phyloP scores from a whole-genome alignment of 2,888 invertebrate species.

The Perdita meconis region DNA sequence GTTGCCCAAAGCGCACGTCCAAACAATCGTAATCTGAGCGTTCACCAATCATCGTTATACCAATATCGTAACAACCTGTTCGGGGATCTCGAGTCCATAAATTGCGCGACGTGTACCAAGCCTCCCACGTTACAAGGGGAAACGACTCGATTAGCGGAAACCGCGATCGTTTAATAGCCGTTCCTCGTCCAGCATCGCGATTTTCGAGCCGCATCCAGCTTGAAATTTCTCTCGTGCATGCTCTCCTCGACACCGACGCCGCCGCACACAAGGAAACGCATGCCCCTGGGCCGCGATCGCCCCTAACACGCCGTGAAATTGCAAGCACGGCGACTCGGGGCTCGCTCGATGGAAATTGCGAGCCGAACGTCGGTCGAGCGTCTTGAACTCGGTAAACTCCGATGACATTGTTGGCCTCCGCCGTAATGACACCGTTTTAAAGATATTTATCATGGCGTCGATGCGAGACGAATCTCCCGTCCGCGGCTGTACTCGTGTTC shows the following conservation, averaged over 20 bases:
- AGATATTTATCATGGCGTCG: slow-evolving; percentile 32
- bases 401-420: slow-evolving; percentile 19
- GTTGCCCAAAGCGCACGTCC: slow-evolving; percentile 4
- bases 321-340: slow-evolving; percentile 35
- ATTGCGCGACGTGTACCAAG: slow-evolving; percentile 10
- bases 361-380: slow-evolving; percentile 31
- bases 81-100: slow-evolving; percentile 6
- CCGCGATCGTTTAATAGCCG: slow-evolving; percentile 46
- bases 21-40: background rate
- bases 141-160: slow-evolving; percentile 59
- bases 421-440: slow-evolving; percentile 25
- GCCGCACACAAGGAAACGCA: slow-evolving; percentile 14
- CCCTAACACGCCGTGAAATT: slow-evolving; percentile 63
- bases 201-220: slow-evolving; percentile 26
- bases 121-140: slow-evolving; percentile 44
- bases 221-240: slow-evolving; percentile 36
- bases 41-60: slow-evolving; percentile 30
- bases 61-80: slow-evolving; percentile 36
- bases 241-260: background rate
- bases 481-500: background rate
- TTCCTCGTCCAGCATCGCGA: slow-evolving; percentile 34
- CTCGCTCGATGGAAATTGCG: slow-evolving; percentile 43
- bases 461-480: slow-evolving; percentile 27
- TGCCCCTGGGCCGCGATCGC: slow-evolving; percentile 50
- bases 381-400: slow-evolving; percentile 24